Percentiles rank a stretch among this genome's conserved stretches.
Evolutionary conservation across 2,888 invertebrate genomes (phyloP).

Genomic region (Eristalis pertinax): DNA sequence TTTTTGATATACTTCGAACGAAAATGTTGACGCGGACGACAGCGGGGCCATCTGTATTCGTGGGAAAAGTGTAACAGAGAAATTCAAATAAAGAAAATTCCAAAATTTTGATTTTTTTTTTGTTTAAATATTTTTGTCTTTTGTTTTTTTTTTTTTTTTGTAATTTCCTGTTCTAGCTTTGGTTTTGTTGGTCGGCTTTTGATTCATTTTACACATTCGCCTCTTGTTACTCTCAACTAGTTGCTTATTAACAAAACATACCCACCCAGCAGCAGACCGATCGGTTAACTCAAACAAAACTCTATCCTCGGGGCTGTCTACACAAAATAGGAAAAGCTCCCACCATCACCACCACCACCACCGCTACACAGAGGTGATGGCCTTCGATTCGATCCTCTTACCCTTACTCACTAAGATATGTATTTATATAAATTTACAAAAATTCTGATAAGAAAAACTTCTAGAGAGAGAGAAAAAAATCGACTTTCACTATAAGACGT

Average conservation of each 20-base stretch:
- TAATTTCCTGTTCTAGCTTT: constrained; percentile 41
- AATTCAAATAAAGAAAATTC: constrained; percentile 69
- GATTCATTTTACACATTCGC: constrained; percentile 2
- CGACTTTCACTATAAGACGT: not conserved
- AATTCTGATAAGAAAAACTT: constrained; percentile 15
- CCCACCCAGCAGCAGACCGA: constrained; percentile 46
- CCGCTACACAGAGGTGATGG: not conserved
- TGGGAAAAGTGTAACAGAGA: constrained; percentile 75
- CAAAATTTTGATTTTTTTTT: constrained; percentile 61
- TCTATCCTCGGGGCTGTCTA: constrained; percentile 4
- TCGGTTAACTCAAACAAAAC: constrained; percentile 1
- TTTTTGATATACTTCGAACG: constrained; percentile 99
- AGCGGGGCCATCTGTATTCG: constrained; percentile 92
- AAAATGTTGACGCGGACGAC: constrained; percentile 98
- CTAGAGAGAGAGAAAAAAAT: constrained; percentile 1
- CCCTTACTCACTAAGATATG: constrained; percentile 21
- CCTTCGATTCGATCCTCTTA: constrained; percentile 7
- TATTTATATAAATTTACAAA: constrained; percentile 29
- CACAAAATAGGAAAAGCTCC: not conserved
- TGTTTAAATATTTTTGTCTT: constrained; percentile 26
- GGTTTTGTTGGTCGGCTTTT: constrained; percentile 39
- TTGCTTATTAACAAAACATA: constrained; percentile 20
- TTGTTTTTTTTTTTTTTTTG: constrained; percentile 27
- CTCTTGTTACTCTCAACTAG: constrained; percentile 2
- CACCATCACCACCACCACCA: not conserved